Evolutionary conservation across 2,113 vertebrate genomes (phyloP).

Genomic region (Recurvirostra avosetta): DNA sequence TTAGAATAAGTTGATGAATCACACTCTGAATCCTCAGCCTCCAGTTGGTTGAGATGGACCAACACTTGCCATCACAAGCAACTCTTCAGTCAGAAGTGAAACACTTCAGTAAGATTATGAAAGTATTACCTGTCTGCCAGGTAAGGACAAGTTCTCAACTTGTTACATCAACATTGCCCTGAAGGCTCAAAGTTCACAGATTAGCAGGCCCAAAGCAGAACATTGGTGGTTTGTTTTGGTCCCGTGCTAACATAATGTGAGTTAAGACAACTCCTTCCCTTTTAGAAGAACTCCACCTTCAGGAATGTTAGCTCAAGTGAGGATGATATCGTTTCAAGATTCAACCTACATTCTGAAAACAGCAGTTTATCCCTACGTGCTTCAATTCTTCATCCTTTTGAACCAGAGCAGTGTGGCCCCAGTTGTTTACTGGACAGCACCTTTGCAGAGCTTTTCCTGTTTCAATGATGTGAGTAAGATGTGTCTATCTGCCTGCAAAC

Average conservation of each 20-base stretch:
- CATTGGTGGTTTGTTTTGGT: not conserved
- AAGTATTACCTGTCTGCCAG: not conserved
- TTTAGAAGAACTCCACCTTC: not conserved
- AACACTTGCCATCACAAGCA: not conserved
- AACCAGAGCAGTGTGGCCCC: not conserved
- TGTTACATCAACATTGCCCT: not conserved
- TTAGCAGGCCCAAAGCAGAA: not conserved
- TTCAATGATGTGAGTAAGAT: not conserved
- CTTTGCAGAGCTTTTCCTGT: not conserved
- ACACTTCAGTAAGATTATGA: not conserved
- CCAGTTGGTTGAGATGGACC: not conserved
- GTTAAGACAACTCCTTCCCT: not conserved
- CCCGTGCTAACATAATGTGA: not conserved
- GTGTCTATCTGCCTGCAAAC: too few species aligned
- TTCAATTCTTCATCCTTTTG: not conserved
- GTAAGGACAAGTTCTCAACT: not conserved
- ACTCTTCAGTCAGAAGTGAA: not conserved
- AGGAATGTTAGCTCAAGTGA: not conserved
- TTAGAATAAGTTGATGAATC: not conserved
- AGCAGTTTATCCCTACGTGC: not conserved
- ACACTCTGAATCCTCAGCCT: not conserved
- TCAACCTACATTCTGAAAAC: not conserved
- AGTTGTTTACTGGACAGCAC: not conserved
- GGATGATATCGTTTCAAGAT: not conserved
- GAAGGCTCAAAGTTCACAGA: not conserved